Conservation (phyloP, 1,140 invertebrate species). For the Antheraea mylitta region DNA sequence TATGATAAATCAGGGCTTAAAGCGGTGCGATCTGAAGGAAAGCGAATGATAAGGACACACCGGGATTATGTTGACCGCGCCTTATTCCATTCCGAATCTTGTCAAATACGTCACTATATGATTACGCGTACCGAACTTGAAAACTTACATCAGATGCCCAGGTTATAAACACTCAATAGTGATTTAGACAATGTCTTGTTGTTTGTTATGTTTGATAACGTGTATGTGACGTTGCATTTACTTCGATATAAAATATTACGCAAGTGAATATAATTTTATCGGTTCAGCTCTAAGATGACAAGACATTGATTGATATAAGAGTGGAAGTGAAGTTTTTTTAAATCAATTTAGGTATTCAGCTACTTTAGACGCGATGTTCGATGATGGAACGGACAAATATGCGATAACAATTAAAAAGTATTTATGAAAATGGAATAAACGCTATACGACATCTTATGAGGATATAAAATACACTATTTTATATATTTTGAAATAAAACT, state of each 20-base stretch:
- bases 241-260: neutral
- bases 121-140: neutral
- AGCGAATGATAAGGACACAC: slow-evolving; percentile 24
- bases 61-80: slow-evolving; percentile 15
- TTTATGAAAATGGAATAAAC: too few species aligned
- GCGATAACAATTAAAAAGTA: too few species aligned
- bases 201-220: neutral
- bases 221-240: neutral
- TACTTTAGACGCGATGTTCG: too few species aligned
- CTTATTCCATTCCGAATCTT: neutral
- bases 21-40: slow-evolving; percentile 49
- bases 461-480: too few species aligned
- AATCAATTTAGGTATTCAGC: too few species aligned
- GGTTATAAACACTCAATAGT: neutral
- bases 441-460: too few species aligned
- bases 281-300: neutral
- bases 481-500: too few species aligned
- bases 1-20: slow-evolving; percentile 61
- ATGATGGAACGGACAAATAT: too few species aligned
- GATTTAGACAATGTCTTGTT: slow-evolving; percentile 9
- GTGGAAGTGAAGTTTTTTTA: neutral
- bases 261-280: neutral
- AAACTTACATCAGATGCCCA: neutral
- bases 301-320: neutral
- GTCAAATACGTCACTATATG: neutral